Conservation (phyloP, 2,113 vertebrate species). For the Barnardius zonarius region DNA sequence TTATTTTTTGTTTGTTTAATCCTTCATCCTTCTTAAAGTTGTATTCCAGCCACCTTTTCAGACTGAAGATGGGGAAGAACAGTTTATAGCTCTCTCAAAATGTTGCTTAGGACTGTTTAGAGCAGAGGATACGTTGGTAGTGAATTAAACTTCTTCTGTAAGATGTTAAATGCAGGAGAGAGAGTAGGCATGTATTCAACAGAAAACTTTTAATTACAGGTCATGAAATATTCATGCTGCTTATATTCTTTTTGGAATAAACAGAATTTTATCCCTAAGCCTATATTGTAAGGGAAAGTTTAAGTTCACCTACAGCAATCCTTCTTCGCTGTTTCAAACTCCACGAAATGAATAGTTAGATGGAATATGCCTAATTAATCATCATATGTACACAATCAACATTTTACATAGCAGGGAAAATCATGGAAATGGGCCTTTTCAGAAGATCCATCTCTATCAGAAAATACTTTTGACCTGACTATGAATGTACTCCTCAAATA, state of each 20-base stretch:
- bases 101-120: not conserved
- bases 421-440: not conserved
- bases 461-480: not conserved
- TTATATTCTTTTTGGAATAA: not conserved
- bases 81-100: slow-evolving; percentile 1
- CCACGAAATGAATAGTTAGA: not conserved
- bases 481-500: not conserved
- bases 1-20: slow-evolving; percentile 75
- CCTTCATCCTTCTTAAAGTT: slow-evolving; percentile 62
- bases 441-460: not conserved
- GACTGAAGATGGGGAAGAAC: slow-evolving; percentile 17
- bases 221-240: not conserved
- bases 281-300: not conserved
- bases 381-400: not conserved
- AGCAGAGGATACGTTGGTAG: not conserved
- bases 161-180: not conserved
- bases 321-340: not conserved
- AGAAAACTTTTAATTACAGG: not conserved
- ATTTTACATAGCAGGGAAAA: not conserved
- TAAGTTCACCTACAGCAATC: not conserved
- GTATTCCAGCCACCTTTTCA: slow-evolving; percentile 45
- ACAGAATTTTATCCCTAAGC: not conserved
- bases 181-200: not conserved
- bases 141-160: slow-evolving; percentile 16
- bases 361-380: not conserved